A percentile compares a stretch with the other conserved stretches of the same genome.
Evolutionary conservation across 2,888 invertebrate species (phyloP).

Genomic region (Venustoraphidia nigricollis): DNA sequence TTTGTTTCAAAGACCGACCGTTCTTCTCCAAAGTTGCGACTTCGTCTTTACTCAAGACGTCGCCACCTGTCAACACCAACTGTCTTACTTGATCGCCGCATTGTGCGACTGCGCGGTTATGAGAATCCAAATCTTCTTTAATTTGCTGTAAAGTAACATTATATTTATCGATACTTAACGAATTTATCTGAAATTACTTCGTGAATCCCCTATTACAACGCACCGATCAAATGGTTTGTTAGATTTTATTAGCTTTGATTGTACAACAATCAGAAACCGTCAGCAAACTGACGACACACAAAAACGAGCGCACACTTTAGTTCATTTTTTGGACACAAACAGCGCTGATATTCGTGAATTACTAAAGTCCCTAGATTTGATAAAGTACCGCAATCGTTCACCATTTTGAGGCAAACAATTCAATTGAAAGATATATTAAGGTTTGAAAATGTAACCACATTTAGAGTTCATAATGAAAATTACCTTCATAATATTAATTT

Average conservation of each 20-base stretch:
- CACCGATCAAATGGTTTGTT: not conserved
- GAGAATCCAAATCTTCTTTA: constrained; percentile 77
- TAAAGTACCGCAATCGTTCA: too few relatives aligned
- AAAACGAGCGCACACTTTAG: too few relatives aligned
- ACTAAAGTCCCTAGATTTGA: too few relatives aligned
- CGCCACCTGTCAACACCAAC: constrained; percentile 76
- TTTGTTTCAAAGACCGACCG: constrained; percentile 65
- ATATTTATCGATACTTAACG: not conserved
- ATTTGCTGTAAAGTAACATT: constrained; percentile 49
- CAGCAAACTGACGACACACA: too few relatives aligned
- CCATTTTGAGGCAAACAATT: too few relatives aligned
- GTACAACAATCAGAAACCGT: too few relatives aligned
- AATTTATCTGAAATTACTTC: too few relatives aligned
- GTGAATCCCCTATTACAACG: not conserved
- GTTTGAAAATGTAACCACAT: not conserved
- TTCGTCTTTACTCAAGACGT: constrained; percentile 85
- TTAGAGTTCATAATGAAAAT: too few relatives aligned
- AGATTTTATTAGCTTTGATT: too few relatives aligned
- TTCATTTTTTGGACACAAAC: too few relatives aligned
- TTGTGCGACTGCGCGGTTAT: constrained; percentile 67
- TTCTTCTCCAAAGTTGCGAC: constrained; percentile 75
- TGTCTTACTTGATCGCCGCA: constrained; percentile 72
- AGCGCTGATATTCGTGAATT: too few relatives aligned
- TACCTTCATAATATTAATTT: constrained; percentile 79
- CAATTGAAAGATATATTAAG: too few relatives aligned